Percentiles rank a stretch among this genome's conserved stretches.
phyloP scores from a whole-genome alignment of 2,888 invertebrate genomes.

The Toxonevra muliebris region DNA sequence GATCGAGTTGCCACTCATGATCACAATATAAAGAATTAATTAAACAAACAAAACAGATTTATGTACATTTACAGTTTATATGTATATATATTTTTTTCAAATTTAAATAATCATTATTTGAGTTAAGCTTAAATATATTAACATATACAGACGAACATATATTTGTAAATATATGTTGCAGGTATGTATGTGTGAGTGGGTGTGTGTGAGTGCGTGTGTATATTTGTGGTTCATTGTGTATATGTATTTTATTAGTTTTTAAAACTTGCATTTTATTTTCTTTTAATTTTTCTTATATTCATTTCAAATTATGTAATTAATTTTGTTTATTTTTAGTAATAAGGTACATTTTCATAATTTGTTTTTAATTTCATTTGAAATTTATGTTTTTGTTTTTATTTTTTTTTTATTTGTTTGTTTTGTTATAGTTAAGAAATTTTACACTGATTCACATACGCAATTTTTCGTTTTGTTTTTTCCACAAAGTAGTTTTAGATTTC shows the following conservation, averaged over 20 bases:
- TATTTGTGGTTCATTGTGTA: conserved; percentile 4
- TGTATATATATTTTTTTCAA: conserved; percentile 5
- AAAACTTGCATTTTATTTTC: neutral
- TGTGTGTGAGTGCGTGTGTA: conserved; percentile 1
- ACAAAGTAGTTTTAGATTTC: conserved; percentile 15
- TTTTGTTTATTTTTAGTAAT: conserved; percentile 1
- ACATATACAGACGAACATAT: conserved; percentile 18
- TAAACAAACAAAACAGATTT: neutral
- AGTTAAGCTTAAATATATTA: conserved; percentile 19
- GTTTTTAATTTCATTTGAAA: no score
- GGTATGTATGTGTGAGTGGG: neutral
- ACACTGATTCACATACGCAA: no score
- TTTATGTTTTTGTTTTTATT: no score
- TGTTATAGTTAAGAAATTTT: no score
- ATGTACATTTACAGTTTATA: conserved; percentile 16
- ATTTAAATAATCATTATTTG: conserved; percentile 10
- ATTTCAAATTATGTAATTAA: neutral
- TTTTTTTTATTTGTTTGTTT: no score
- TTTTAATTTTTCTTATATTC: neutral
- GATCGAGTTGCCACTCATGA: no score
- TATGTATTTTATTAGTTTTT: neutral
- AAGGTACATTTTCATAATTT: no score
- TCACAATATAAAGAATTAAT: no score
- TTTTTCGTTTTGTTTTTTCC: no score
- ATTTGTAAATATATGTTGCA: neutral